Conservation (phyloP, 2,797 vertebrate genomes). For the Salarias fasciatus region DNA sequence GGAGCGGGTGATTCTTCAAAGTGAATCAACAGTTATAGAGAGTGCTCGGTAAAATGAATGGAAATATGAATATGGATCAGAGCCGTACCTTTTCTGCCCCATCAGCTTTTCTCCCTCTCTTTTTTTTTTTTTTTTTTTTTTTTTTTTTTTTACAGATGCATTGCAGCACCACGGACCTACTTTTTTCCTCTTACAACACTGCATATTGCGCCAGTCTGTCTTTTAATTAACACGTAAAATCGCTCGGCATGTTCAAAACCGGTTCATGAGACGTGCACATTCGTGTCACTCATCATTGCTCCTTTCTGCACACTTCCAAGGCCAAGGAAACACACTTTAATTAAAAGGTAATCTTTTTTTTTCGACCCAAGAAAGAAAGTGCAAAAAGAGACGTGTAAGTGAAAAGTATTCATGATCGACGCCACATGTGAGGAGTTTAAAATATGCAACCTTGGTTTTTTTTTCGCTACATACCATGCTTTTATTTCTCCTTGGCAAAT, state of each 20-base stretch:
- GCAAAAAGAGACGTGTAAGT: not conserved
- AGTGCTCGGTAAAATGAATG: conserved; percentile 58
- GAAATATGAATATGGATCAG: conserved; percentile 73
- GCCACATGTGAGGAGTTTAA: no score
- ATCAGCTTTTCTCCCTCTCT: conserved; percentile 61
- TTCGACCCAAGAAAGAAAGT: no score
- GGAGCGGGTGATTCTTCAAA: conserved; percentile 56
- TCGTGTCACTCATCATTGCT: conserved; percentile 15
- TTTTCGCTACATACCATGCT: no score
- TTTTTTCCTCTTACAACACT: conserved; percentile 44
- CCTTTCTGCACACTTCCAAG: not conserved
- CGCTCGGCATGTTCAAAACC: conserved; percentile 11
- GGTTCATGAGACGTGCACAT: conserved; percentile 17
- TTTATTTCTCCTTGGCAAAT: no score
- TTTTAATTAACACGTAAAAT: conserved; percentile 28
- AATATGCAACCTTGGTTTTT: no score
- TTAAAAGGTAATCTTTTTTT: not conserved
- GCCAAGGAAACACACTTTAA: conserved; percentile 3
- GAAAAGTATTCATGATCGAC: not conserved
- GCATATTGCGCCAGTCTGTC: conserved; percentile 37
- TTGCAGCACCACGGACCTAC: conserved; percentile 71
- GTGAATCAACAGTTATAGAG: conserved; percentile 67
- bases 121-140: conserved; percentile 7
- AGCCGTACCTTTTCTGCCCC: conserved; percentile 55
- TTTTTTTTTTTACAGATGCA: conserved; percentile 26